Conservation (phyloP, 2,888 invertebrate genomes). For the Athripsodes cinereus region DNA sequence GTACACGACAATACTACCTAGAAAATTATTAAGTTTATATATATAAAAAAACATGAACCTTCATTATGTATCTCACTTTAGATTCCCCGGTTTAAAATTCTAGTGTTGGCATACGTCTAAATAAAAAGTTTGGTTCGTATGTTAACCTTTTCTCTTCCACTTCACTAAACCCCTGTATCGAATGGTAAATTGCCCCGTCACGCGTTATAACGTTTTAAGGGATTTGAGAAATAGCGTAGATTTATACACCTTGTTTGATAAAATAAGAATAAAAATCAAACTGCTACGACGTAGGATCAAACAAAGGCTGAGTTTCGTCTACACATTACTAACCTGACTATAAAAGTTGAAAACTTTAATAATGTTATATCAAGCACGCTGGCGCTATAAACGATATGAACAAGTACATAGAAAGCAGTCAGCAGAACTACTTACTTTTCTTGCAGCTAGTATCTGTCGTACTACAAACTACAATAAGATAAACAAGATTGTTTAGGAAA, state of each 20-base stretch:
- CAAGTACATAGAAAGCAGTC: not conserved
- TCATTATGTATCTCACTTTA: too few species aligned
- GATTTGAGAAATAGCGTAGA: slow-evolving; percentile 5
- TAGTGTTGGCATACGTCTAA: not conserved
- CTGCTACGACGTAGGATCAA: not conserved
- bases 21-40: too few species aligned
- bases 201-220: slow-evolving; percentile 6
- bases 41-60: too few species aligned
- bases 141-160: slow-evolving; percentile 12
- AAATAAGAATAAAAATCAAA: not conserved
- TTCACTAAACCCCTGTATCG: slow-evolving; percentile 1
- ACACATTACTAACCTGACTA: not conserved
- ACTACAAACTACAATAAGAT: not conserved
- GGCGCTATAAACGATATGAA: not conserved
- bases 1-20: too few species aligned
- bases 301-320: not conserved
- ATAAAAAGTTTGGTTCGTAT: slow-evolving; percentile 18
- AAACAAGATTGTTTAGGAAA: not conserved
- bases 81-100: too few species aligned
- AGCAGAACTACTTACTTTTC: not conserved
- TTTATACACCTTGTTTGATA: not conserved
- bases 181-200: slow-evolving; percentile 7
- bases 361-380: not conserved
- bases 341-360: not conserved
- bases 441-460: not conserved